phyloP scores from a whole-genome alignment of 2,888 invertebrate species.

The Macrophya annulata region DNA sequence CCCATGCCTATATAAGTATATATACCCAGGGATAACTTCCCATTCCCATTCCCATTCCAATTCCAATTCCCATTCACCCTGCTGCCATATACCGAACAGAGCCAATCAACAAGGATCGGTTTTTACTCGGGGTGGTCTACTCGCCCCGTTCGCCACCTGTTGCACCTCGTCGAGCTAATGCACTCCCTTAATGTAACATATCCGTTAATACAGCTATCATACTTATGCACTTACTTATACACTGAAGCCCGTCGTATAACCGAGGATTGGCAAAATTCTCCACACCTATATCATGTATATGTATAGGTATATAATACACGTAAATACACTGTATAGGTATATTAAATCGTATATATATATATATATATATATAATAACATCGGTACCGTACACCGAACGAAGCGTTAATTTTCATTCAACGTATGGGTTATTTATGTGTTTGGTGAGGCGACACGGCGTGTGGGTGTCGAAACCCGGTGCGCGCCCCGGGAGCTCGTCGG shows the following conservation, averaged over 20 bases:
- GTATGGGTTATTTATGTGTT: slow-evolving; percentile 73
- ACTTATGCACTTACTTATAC: not conserved
- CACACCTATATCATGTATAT: too few relatives aligned
- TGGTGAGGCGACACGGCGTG: slow-evolving; percentile 77
- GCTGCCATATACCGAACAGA: not conserved
- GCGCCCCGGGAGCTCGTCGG: slow-evolving; percentile 72
- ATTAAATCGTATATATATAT: not conserved
- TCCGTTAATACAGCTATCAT: slow-evolving; percentile 13
- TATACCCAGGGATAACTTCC: not conserved
- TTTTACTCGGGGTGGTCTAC: slow-evolving; percentile 57
- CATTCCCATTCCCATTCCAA: not conserved
- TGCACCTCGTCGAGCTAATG: not conserved
- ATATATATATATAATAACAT: not conserved
- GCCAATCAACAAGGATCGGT: slow-evolving; percentile 56
- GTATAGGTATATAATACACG: too few relatives aligned
- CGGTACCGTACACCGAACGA: not conserved
- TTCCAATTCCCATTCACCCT: slow-evolving; percentile 32
- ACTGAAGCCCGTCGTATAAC: not conserved
- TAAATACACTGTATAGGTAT: too few relatives aligned
- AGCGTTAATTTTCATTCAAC: slow-evolving; percentile 39
- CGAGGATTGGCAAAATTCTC: not conserved
- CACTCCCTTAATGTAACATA: not conserved
- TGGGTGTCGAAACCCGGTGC: slow-evolving; percentile 78
- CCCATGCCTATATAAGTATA: too few relatives aligned
- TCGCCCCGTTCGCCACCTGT: slow-evolving; percentile 58